Base-by-base conservation (phyloP, 2,113 vertebrate genomes). In the Hymenochirus boettgeri region DNA sequence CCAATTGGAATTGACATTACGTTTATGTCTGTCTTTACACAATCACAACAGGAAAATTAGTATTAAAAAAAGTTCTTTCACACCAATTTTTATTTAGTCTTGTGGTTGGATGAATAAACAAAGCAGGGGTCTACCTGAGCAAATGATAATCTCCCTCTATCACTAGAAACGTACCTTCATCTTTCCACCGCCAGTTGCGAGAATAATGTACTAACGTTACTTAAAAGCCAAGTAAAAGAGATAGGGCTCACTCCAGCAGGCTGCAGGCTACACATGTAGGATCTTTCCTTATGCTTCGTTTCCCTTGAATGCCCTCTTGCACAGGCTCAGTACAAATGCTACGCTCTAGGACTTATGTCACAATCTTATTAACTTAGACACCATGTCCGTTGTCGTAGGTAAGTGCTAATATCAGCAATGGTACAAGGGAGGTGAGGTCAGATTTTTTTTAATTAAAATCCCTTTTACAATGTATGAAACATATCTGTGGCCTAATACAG, bases 81-180 rank as follows among this genome's bases (percentile, higher is more conserved):
- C n/a, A n/a, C 9, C 29, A 4, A 31, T 31, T 5, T 2, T 35
- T 13, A 35, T 35, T 35, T 35, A 12, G 31, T 35, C 31, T 7
- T 35, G 33, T 35, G 33, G 45, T 39, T 27, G 46, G 39, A 22
- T 50, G 45, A 46, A 51, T 60, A 48, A 67, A 67, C 53, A 47
- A 25, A 31, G 19, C 22, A 11, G 17, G 21, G 25, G 39, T 62
- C 35, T 37, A 12, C 18, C 54, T 8, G 13, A 21, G n/a, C 18
- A 17, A 17, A 18, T 46, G 33, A 53, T 69, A 53, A 59, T 53
- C 35, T 60, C 24, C 15, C 56, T 69, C 23, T 45, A 4, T 31
- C 46, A 47, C 47, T 53, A 53, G 52, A 48, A 47, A 53, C 17
- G 54, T 65, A 51, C 46, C 55, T 66, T 59, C 47, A 59, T 15